Evolutionary conservation across 2,888 invertebrate genomes (phyloP).

Genomic region (Arenicola marina): DNA sequence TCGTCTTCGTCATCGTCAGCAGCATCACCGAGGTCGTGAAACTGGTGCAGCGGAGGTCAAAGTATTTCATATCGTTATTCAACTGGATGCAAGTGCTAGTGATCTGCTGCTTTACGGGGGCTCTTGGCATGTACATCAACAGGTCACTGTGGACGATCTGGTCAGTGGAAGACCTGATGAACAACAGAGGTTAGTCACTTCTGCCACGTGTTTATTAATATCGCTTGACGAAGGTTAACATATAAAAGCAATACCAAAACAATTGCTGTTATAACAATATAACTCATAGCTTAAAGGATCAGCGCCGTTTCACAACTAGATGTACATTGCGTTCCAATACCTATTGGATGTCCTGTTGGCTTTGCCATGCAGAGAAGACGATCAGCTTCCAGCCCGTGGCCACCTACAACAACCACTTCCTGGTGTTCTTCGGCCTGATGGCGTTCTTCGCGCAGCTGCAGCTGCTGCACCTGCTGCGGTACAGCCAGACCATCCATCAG

Average conservation of each 20-base stretch:
- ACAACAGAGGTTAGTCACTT: conserved; percentile 20
- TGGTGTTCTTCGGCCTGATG: conserved; percentile 6
- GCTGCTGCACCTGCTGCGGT: conserved; percentile 18
- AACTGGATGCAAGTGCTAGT: conserved; percentile 7
- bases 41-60: not conserved
- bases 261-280: too few species aligned
- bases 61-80: conserved; percentile 7
- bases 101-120: conserved; percentile 2
- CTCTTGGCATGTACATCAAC: conserved; percentile 1
- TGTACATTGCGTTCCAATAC: too few species aligned
- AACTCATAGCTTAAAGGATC: too few species aligned
- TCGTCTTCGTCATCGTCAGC: conserved; percentile 6
- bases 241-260: too few species aligned
- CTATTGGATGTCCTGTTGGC: too few species aligned
- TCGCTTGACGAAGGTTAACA: too few species aligned
- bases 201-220: too few species aligned
- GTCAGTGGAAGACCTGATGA: conserved; percentile 9
- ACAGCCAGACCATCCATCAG: conserved; percentile 9
- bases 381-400: conserved; percentile 7
- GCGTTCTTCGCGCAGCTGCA: conserved; percentile 13
- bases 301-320: too few species aligned
- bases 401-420: conserved; percentile 8
- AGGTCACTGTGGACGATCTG: conserved; percentile 9
- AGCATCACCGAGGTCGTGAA: not conserved
- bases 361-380: conserved; percentile 1